These are phyloP conservation scores for Allophyes oxyacanthae DNA, from an alignment of 2,888 invertebrate genomes.

Conservation along the genomic window DNA sequence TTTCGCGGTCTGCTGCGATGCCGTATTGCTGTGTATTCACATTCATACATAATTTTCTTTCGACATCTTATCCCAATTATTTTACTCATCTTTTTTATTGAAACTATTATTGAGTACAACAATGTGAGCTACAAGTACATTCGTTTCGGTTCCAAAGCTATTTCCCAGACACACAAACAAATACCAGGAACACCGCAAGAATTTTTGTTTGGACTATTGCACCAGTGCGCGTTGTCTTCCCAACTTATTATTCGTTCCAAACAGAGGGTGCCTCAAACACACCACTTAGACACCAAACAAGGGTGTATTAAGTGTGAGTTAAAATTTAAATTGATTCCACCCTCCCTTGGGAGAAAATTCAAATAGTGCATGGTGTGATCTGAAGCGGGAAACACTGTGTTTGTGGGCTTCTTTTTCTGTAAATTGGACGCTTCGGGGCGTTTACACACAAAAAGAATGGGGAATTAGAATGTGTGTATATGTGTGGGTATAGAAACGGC, in stretches of 20 bases:
- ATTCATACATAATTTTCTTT: too few species aligned
- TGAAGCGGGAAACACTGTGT: constrained; percentile 83
- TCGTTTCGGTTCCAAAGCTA: not conserved
- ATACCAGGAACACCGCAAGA: constrained; percentile 50
- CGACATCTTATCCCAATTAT: too few species aligned
- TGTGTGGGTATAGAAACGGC: constrained; percentile 64
- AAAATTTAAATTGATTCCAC: constrained; percentile 89
- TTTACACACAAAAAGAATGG: constrained; percentile 79
- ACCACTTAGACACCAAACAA: constrained; percentile 89
- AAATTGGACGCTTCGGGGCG: constrained; percentile 87
- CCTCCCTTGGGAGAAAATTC: constrained; percentile 84
- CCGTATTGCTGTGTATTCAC: too few species aligned
- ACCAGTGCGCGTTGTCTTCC: constrained; percentile 75
- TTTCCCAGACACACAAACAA: constrained; percentile 22
- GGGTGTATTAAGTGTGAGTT: constrained; percentile 89
- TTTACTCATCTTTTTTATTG: too few species aligned
- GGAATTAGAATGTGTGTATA: constrained; percentile 63
- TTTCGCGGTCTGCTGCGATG: too few species aligned
- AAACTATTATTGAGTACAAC: too few species aligned
- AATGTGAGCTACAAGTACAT: too few species aligned
- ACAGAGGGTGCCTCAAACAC: constrained; percentile 88
- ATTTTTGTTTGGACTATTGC: constrained; percentile 64
- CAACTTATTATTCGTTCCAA: constrained; percentile 85
- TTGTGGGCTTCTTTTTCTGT: constrained; percentile 87
- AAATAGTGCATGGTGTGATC: constrained; percentile 88